phyloP scores from a whole-genome alignment of 2,113 vertebrate species.

The Eurystomus gularis region DNA sequence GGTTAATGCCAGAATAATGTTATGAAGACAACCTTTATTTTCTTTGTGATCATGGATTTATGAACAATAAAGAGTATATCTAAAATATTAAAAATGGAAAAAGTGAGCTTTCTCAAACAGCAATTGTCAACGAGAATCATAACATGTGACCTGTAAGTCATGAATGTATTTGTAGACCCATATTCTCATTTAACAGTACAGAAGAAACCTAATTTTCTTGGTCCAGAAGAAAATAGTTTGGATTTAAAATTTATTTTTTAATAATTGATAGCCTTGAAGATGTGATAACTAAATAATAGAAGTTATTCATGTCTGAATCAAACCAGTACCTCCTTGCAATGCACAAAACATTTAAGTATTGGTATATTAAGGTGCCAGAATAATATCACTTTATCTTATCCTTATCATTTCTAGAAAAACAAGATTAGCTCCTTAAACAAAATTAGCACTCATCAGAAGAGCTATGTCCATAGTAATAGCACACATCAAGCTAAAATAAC shows the following conservation, averaged over 20 bases:
- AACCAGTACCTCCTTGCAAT: background rate
- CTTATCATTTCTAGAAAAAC: background rate
- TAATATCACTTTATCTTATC: background rate
- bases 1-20: background rate
- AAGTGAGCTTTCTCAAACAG: background rate
- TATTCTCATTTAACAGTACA: background rate
- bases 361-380: background rate
- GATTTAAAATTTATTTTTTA: background rate
- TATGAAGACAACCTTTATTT: background rate
- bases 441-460: background rate
- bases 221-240: background rate
- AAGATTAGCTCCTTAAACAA: background rate
- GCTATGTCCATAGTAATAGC: background rate
- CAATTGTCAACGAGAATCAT: background rate
- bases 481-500: slow-evolving; percentile 17
- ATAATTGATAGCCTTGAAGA: background rate
- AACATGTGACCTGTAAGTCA: background rate
- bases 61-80: background rate
- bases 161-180: background rate
- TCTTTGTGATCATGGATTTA: background rate
- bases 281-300: background rate
- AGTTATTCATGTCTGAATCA: background rate
- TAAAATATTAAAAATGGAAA: background rate
- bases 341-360: background rate
- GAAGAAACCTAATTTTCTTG: background rate